Conservation (phyloP, 2,797 vertebrate species). For the Pipistrellus kuhlii region DNA sequence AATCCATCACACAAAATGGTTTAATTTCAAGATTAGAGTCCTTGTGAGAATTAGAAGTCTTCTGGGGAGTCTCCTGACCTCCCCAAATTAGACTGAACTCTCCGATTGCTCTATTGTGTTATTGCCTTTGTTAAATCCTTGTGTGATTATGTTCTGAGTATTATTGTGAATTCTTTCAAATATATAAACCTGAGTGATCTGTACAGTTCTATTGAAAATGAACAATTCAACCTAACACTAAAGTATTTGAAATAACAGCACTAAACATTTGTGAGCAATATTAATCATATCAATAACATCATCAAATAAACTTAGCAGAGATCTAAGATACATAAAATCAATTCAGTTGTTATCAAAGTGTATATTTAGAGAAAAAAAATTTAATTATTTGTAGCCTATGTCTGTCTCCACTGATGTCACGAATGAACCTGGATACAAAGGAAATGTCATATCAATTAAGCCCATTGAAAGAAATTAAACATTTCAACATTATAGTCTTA, state of each 20-base stretch:
- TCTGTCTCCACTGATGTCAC: neutral
- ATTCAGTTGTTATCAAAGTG: neutral
- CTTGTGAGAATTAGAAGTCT: neutral
- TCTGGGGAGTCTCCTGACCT: neutral
- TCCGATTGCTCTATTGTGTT: neutral
- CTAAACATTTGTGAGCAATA: conserved; percentile 6
- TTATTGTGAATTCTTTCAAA: neutral
- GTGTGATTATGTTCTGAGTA: neutral
- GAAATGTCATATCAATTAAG: neutral
- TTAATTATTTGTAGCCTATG: rapidly evolving
- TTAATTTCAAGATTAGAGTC: neutral
- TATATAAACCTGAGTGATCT: neutral
- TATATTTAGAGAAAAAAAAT: neutral
- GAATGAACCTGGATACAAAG: neutral
- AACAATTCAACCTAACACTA: neutral
- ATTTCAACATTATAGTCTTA: neutral
- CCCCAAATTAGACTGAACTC: neutral
- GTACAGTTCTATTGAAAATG: neutral
- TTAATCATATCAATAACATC: neutral
- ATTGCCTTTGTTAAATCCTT: conserved; percentile 11
- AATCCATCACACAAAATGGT: neutral
- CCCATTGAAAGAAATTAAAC: neutral
- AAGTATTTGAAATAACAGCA: neutral
- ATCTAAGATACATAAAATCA: neutral
- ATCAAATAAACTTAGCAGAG: neutral